Conservation (phyloP, 2,113 vertebrate species). For the Sapajus apella region DNA sequence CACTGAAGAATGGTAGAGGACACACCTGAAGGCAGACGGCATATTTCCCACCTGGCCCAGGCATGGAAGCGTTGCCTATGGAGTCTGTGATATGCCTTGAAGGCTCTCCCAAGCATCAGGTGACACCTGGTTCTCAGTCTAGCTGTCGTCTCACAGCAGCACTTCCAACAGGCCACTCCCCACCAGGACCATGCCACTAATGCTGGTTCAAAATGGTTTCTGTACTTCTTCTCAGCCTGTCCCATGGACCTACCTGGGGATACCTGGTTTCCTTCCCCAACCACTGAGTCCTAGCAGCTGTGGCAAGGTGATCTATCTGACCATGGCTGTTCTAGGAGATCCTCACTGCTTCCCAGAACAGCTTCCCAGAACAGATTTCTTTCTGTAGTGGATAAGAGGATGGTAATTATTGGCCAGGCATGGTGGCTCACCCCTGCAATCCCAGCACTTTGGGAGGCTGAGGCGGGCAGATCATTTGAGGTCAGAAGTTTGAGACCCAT, state of each 20-base stretch:
- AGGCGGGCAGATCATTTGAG: no score
- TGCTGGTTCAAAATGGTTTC: background rate
- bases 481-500: no score
- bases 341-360: rapidly evolving
- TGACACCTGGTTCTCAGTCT: background rate
- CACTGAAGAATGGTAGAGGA: no score
- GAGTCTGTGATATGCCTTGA: background rate
- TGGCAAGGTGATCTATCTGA: no score
- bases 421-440: no score
- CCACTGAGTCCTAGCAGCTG: background rate
- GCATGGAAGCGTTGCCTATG: rapidly evolving
- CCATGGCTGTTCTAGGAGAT: background rate
- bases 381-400: background rate
- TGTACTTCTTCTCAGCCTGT: no score
- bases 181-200: rapidly evolving
- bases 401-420: no score
- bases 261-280: background rate
- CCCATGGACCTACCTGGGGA: background rate
- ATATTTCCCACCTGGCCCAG: background rate
- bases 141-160: no score
- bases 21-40: background rate
- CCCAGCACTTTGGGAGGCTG: no score
- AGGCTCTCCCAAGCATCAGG: no score
- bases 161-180: background rate
- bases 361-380: background rate